These are phyloP conservation scores for Macquaria ambigua DNA, from an alignment of 2,113 vertebrate genomes.

Conservation along the genomic window DNA sequence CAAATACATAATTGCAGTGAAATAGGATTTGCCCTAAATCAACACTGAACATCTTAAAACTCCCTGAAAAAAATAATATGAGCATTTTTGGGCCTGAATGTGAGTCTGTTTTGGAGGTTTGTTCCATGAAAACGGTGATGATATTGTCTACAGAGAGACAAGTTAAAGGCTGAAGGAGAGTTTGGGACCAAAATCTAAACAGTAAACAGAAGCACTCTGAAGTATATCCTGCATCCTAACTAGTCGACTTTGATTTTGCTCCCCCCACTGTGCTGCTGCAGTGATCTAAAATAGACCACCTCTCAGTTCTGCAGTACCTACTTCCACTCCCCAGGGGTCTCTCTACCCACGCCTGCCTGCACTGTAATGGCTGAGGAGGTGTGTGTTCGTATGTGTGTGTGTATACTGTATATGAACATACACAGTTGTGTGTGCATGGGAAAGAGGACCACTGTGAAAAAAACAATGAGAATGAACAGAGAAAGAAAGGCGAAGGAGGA, in stretches of 20 bases:
- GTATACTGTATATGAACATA: conserved; percentile 17
- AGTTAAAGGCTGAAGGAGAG: background rate
- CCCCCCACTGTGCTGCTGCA: conserved; percentile 60
- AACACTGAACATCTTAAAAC: background rate
- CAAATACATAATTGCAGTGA: background rate
- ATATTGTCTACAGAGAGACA: conserved; percentile 12
- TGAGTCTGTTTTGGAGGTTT: background rate
- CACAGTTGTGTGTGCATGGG: background rate
- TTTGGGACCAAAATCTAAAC: conserved; percentile 21
- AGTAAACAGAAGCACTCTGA: conserved; percentile 11
- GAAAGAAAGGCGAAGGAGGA: background rate
- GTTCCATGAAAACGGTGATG: background rate
- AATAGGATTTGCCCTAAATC: background rate
- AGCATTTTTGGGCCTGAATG: background rate
- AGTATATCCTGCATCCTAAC: conserved; percentile 41
- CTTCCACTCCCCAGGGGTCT: conserved; percentile 76
- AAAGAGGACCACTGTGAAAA: background rate
- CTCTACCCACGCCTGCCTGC: conserved; percentile 69
- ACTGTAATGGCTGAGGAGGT: conserved; percentile 38
- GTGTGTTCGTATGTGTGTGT: conserved; percentile 2
- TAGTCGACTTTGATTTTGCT: conserved; percentile 36
- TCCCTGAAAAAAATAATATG: background rate
- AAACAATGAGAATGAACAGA: background rate
- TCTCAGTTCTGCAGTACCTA: conserved; percentile 75
- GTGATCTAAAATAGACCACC: conserved; percentile 72